Conservation (phyloP, 2,888 invertebrate species). For the Eupsilia transversa region DNA sequence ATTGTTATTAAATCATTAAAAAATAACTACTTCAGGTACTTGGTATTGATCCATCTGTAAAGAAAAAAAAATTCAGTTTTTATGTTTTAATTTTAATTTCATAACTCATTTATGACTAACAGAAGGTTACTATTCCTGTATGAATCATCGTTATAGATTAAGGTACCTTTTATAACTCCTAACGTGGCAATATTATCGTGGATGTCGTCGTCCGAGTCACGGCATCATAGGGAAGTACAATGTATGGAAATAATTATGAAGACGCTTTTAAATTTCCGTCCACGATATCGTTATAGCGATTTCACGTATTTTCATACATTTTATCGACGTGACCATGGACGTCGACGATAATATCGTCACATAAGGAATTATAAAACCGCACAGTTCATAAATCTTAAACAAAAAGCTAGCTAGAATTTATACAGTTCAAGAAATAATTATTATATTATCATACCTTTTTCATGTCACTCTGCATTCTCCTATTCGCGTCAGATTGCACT, state of each 20-base stretch:
- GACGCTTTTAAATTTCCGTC: background rate
- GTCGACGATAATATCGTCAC: background rate
- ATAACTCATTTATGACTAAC: background rate
- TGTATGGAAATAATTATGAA: background rate
- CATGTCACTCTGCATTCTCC: slow-evolving; percentile 29
- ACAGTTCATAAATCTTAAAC: background rate
- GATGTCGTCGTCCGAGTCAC: background rate
- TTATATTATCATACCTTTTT: slow-evolving; percentile 33
- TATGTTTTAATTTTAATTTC: background rate
- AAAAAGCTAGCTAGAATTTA: background rate
- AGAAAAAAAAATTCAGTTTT: background rate
- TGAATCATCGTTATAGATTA: background rate
- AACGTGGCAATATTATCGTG: background rate
- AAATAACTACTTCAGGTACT: slow-evolving; percentile 58
- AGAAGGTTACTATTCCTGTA: background rate
- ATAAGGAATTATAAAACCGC: background rate
- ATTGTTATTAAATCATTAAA: slow-evolving; percentile 41
- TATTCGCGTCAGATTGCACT: background rate
- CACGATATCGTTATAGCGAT: background rate
- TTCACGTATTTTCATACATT: background rate
- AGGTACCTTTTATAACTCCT: background rate
- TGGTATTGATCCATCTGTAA: slow-evolving; percentile 53
- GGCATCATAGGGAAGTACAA: background rate
- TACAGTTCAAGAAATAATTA: background rate
- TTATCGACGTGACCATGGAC: background rate